A percentile compares a stretch with the other conserved stretches of the same genome.
phyloP scores from a whole-genome alignment of 2,113 vertebrate genomes.

The Nesogale talazaci region DNA sequence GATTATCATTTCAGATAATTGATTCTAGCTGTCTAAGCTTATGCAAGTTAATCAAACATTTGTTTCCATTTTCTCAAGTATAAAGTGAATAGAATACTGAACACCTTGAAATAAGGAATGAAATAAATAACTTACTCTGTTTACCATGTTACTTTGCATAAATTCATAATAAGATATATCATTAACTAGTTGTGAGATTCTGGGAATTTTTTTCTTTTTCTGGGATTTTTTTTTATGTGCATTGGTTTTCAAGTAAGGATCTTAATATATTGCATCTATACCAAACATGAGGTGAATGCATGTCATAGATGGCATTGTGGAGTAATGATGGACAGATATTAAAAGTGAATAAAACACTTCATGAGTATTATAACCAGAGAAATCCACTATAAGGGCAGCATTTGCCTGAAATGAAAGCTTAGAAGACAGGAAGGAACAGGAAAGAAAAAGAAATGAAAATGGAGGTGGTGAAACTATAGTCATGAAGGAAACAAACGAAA shows the following conservation, averaged over 20 bases:
- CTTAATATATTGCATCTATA: not conserved
- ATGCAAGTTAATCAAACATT: constrained; percentile 10
- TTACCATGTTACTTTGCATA: not conserved
- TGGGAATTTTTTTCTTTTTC: not conserved
- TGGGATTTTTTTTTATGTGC: not conserved
- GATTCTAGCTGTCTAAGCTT: not conserved
- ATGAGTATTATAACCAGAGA: too few species aligned
- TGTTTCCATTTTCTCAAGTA: not conserved
- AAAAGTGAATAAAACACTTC: too few species aligned
- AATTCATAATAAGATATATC: not conserved
- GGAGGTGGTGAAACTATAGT: too few species aligned
- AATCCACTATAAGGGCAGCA: too few species aligned
- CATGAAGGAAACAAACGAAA: too few species aligned
- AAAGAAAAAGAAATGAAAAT: too few species aligned
- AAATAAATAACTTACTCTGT: not conserved
- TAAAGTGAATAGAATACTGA: not conserved
- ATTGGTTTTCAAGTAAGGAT: not conserved
- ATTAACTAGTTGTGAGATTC: not conserved
- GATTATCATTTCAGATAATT: not conserved
- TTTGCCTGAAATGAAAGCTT: too few species aligned
- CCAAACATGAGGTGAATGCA: too few species aligned
- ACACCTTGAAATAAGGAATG: not conserved
- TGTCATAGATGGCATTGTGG: too few species aligned
- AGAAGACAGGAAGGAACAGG: too few species aligned
- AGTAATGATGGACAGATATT: too few species aligned